Evolutionary conservation across 2,888 invertebrate genomes (phyloP).

Genomic region (Synergus umbraculus): DNA sequence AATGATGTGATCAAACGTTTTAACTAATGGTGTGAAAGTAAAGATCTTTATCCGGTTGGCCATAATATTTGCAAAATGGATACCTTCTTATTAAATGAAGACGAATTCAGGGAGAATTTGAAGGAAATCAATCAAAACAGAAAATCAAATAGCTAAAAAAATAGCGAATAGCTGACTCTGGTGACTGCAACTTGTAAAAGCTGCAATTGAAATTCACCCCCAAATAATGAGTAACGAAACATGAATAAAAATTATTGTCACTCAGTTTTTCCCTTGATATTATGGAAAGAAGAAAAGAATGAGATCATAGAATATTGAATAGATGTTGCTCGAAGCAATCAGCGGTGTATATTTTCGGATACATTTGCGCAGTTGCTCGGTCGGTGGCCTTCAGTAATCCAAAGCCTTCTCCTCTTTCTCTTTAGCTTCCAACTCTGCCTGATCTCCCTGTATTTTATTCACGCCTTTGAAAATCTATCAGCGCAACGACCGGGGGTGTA

Average conservation of each 20-base stretch:
- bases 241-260: background rate
- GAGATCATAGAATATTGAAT: conserved; percentile 32
- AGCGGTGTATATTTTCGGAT: conserved; percentile 37
- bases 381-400: conserved; percentile 35
- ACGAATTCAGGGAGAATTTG: background rate
- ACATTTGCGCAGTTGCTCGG: conserved; percentile 37
- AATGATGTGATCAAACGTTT: too few species aligned
- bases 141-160: too few species aligned
- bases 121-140: too few species aligned
- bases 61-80: background rate
- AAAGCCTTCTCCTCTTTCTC: conserved; percentile 39
- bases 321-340: conserved; percentile 18
- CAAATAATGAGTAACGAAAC: too few species aligned
- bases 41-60: too few species aligned
- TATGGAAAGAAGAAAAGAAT: background rate
- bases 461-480: conserved; percentile 62
- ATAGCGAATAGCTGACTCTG: too few species aligned
- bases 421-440: conserved; percentile 18
- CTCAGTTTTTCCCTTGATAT: background rate
- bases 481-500: conserved; percentile 51
- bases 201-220: too few species aligned
- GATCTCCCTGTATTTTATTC: conserved; percentile 31
- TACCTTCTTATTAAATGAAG: background rate
- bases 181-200: too few species aligned
- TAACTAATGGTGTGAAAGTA: too few species aligned